phyloP scores from a whole-genome alignment of 2,797 vertebrate genomes.

The Pristis pectinata region DNA sequence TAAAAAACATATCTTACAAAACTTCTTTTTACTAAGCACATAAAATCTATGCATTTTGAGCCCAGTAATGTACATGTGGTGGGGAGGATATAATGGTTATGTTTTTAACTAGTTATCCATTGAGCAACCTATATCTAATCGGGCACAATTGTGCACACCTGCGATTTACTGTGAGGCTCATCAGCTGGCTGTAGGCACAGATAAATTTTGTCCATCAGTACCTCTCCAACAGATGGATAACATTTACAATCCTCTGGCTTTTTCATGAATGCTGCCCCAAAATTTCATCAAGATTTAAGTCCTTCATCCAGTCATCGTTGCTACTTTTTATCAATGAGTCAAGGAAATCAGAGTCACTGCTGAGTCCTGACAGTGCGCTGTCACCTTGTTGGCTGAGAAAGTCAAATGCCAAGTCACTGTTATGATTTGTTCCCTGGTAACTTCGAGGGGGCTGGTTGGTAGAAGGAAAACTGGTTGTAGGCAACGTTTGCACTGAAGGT shows the following conservation, averaged over 20 bases:
- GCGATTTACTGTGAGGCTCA: slow-evolving; percentile 16
- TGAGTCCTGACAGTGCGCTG: slow-evolving; percentile 81
- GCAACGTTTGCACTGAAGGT: slow-evolving; percentile 54
- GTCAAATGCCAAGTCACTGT: slow-evolving; percentile 79
- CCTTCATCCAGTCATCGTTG: slow-evolving; percentile 98
- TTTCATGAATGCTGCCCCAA: slow-evolving; percentile 73
- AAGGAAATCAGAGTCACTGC: slow-evolving; percentile 91
- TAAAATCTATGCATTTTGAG: slow-evolving; percentile 43
- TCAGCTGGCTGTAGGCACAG: neutral
- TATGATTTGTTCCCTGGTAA: slow-evolving; percentile 69
- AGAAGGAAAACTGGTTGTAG: slow-evolving; percentile 63
- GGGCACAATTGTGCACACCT: slow-evolving; percentile 22
- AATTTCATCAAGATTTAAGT: slow-evolving; percentile 96
- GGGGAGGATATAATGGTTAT: too few species aligned
- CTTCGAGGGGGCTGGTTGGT: slow-evolving; percentile 58
- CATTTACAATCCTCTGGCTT: slow-evolving; percentile 28
- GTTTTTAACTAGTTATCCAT: slow-evolving; percentile 2
- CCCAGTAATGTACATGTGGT: neutral
- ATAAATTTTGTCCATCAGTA: slow-evolving; percentile 14
- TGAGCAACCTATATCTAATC: neutral
- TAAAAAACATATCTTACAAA: slow-evolving; percentile 77
- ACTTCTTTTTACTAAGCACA: slow-evolving; percentile 65
- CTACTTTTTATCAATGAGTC: slow-evolving; percentile 94
- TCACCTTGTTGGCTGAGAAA: slow-evolving; percentile 82
- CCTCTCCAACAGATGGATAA: slow-evolving; percentile 21